These are phyloP conservation scores for Hirtodrosophila trivittata DNA, from an alignment of 2,888 invertebrate genomes.

Conservation along the genomic window DNA sequence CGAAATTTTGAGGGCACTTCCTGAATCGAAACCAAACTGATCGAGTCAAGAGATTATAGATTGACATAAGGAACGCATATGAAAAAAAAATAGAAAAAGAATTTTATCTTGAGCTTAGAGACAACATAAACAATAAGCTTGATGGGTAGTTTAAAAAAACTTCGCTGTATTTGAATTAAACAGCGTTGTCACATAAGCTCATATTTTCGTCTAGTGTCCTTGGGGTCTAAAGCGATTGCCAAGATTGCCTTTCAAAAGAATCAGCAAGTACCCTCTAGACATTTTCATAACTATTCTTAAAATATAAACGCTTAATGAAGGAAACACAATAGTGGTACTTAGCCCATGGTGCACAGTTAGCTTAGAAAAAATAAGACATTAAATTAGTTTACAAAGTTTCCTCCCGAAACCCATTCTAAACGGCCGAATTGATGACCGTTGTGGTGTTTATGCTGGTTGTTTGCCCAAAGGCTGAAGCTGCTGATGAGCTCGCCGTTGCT, in stretches of 20 bases:
- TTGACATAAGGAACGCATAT: constrained; percentile 1
- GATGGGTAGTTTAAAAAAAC: too few relatives aligned
- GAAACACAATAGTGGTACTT: constrained; percentile 63
- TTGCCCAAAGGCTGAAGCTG: constrained; percentile 77
- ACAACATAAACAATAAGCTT: too few relatives aligned
- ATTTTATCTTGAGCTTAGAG: too few relatives aligned
- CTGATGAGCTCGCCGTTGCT: constrained; percentile 75
- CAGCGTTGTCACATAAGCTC: too few relatives aligned
- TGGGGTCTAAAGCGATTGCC: neutral
- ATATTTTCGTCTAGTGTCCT: neutral
- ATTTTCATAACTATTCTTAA: constrained; percentile 34
- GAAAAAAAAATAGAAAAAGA: too few relatives aligned
- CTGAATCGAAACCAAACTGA: constrained; percentile 2
- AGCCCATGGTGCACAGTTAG: constrained; percentile 55
- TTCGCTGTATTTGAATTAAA: too few relatives aligned
- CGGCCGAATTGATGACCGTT: constrained; percentile 82
- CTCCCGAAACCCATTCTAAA: constrained; percentile 55
- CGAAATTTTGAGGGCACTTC: constrained; percentile 29
- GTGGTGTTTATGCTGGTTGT: constrained; percentile 66
- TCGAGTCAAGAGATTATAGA: neutral
- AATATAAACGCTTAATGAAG: constrained; percentile 53
- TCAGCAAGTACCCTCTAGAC: constrained; percentile 16
- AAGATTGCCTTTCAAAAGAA: neutral
- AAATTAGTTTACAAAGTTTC: constrained; percentile 35
- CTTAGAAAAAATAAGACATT: constrained; percentile 34